Conservation (phyloP, 2,113 vertebrate species). For the Varanus komodoensis region DNA sequence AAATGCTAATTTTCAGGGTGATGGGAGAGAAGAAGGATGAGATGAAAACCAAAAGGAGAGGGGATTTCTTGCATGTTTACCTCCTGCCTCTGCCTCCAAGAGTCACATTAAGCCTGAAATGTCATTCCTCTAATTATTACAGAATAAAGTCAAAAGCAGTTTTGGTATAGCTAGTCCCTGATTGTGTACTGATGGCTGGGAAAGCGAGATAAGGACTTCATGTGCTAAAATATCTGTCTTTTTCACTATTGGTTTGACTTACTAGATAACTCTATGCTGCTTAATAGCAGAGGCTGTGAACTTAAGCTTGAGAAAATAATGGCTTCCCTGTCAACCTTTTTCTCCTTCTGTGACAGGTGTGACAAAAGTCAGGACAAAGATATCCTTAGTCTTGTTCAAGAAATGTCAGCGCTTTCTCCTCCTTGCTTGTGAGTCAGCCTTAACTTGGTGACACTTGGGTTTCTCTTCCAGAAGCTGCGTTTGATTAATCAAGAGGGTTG, state of each 20-base stretch:
- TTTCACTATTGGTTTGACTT: conserved; percentile 45
- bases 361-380: background rate
- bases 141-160: conserved; percentile 68
- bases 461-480: background rate
- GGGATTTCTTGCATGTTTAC: conserved; percentile 55
- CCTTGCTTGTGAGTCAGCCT: conserved; percentile 5
- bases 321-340: background rate
- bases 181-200: conserved; percentile 72
- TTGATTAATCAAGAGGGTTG: background rate
- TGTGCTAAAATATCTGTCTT: conserved; percentile 40
- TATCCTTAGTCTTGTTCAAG: background rate
- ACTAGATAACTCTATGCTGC: conserved; percentile 58
- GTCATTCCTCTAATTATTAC: conserved; percentile 76
- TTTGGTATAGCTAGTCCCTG: conserved; percentile 64
- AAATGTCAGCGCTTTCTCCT: background rate
- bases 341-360: conserved; percentile 7
- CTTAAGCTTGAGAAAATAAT: background rate
- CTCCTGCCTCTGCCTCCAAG: conserved; percentile 44
- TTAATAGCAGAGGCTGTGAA: conserved; percentile 26
- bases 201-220: conserved; percentile 72
- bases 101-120: conserved; percentile 72
- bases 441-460: background rate
- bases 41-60: conserved; percentile 44
- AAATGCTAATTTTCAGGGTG: background rate
- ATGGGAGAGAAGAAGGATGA: conserved; percentile 31